Percentiles rank a stretch among this genome's conserved stretches.
Evolutionary conservation across 1,140 invertebrate genomes (phyloP).

Genomic region (Drosophila chauvacae): DNA sequence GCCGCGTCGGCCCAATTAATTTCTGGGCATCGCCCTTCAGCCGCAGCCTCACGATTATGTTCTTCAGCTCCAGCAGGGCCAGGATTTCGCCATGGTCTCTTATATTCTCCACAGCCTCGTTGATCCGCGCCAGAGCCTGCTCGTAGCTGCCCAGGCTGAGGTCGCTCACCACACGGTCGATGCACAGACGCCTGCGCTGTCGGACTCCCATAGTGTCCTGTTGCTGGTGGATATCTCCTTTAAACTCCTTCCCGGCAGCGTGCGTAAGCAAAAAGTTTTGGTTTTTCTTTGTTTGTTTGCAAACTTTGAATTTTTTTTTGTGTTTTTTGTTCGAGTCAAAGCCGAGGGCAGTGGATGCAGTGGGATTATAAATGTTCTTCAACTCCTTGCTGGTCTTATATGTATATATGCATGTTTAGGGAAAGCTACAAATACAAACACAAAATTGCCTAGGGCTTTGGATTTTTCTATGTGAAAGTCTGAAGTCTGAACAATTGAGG

Average conservation of each 20-base stretch:
- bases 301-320: constrained; percentile 38
- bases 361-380: constrained; percentile 1
- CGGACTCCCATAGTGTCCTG: neutral
- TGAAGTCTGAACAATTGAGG: neutral
- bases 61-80: constrained; percentile 64
- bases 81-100: constrained; percentile 29
- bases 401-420: neutral
- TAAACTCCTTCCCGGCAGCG: constrained; percentile 45
- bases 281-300: constrained; percentile 42
- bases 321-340: neutral
- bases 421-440: neutral
- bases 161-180: constrained; percentile 42
- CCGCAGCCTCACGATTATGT: constrained; percentile 49
- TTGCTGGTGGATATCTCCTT: neutral
- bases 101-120: constrained; percentile 23
- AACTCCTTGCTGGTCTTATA: constrained; percentile 6
- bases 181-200: neutral
- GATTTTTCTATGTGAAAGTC: neutral
- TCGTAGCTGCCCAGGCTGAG: constrained; percentile 56
- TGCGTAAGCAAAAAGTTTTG: constrained; percentile 67
- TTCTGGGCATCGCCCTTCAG: constrained; percentile 32
- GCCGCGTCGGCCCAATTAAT: constrained; percentile 45
- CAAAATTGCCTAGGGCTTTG: neutral
- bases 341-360: neutral
- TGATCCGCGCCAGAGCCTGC: constrained; percentile 43